These are phyloP conservation scores for Malurus alboscapulatus DNA, from an alignment of 2,113 vertebrate genomes.

Conservation along the genomic window DNA sequence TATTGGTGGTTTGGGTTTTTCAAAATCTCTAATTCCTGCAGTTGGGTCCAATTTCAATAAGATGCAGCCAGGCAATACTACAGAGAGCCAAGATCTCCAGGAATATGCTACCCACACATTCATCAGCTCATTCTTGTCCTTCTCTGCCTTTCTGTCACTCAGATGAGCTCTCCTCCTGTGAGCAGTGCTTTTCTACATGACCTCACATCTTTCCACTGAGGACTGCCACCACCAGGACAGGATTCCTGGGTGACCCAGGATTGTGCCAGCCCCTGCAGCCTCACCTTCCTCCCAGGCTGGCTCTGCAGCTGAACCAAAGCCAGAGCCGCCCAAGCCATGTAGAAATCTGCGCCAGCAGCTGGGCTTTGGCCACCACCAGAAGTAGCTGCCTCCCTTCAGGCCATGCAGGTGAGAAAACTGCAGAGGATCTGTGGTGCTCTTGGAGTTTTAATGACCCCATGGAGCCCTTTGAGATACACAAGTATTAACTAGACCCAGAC, in stretches of 20 bases:
- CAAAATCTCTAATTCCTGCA: not conserved
- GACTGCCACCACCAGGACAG: not conserved
- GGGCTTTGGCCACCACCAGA: not conserved
- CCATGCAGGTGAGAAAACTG: not conserved
- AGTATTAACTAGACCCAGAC: not conserved
- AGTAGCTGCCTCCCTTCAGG: not conserved
- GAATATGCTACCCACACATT: not conserved
- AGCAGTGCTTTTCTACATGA: not conserved
- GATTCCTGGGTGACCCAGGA: rapidly evolving
- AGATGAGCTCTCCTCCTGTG: not conserved
- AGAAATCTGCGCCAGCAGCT: not conserved
- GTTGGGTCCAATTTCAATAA: not conserved
- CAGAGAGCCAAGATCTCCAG: not conserved
- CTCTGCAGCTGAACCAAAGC: not conserved
- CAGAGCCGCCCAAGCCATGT: rapidly evolving
- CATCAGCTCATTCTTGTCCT: not conserved
- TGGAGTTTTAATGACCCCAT: not conserved
- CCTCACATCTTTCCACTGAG: not conserved
- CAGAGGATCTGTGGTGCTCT: not conserved
- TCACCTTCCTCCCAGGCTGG: not conserved
- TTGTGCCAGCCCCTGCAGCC: rapidly evolving
- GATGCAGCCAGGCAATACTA: not conserved
- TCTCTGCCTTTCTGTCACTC: not conserved
- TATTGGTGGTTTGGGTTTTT: not conserved
- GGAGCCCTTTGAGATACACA: not conserved